Conservation (phyloP, 2,113 vertebrate species). For the Acanthisitta chloris region DNA sequence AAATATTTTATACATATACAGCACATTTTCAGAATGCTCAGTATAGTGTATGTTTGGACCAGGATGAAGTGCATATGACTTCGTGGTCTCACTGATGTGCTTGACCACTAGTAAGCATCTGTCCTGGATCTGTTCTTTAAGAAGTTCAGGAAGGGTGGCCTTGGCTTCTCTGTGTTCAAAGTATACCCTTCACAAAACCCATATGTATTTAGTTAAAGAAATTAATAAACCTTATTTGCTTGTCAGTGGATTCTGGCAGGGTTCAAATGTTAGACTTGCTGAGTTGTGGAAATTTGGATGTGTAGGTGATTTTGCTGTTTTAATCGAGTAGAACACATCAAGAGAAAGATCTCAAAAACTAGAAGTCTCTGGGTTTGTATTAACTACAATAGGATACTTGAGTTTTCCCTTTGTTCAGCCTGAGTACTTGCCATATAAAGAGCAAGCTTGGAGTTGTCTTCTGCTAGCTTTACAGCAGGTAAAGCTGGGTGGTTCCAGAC, state of each 20-base stretch:
- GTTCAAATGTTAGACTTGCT: not conserved
- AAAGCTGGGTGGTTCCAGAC: not conserved
- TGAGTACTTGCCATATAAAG: not conserved
- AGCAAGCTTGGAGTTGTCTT: not conserved
- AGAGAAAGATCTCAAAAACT: not conserved
- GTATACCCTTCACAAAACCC: not conserved
- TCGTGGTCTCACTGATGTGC: not conserved
- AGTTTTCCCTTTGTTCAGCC: not conserved
- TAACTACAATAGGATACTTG: not conserved
- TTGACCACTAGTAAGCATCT: not conserved
- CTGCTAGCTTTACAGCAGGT: not conserved
- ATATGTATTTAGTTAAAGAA: not conserved
- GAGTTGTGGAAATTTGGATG: not conserved
- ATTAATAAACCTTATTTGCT: not conserved
- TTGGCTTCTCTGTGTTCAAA: not conserved
- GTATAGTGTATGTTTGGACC: not conserved
- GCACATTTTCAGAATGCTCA: not conserved
- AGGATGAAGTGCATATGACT: not conserved
- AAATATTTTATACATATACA: not conserved
- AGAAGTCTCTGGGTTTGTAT: not conserved
- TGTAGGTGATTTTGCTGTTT: not conserved
- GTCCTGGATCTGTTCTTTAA: not conserved
- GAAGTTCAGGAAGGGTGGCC: not conserved
- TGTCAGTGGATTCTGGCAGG: not conserved
- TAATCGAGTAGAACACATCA: not conserved